These are phyloP conservation scores for Bibio marci DNA, from an alignment of 2,888 invertebrate species.

Conservation along the genomic window DNA sequence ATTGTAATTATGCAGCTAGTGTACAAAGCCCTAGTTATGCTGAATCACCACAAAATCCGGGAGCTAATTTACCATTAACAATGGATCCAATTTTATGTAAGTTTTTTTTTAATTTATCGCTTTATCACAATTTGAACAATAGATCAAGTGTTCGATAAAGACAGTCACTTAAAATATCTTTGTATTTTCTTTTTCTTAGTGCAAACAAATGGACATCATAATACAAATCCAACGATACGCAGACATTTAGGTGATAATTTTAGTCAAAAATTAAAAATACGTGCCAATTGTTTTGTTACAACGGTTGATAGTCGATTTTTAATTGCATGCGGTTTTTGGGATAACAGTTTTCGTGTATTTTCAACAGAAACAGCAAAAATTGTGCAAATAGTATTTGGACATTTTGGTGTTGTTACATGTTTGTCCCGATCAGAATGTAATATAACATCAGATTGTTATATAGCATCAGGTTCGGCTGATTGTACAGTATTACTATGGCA, in stretches of 20 bases:
- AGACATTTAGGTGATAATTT: conserved; percentile 96
- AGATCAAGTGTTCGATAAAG: not conserved
- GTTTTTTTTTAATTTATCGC: conserved; percentile 18
- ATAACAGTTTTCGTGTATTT: conserved; percentile 96
- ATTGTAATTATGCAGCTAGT: conserved; percentile 65
- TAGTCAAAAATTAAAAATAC: conserved; percentile 87
- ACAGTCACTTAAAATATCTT: not conserved
- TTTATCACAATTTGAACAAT: not conserved
- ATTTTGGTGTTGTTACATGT: conserved; percentile 97
- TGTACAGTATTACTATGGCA: conserved; percentile 98
- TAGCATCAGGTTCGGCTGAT: conserved; percentile 95
- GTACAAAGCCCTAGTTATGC: conserved; percentile 67
- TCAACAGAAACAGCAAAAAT: conserved; percentile 95
- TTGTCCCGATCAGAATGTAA: conserved; percentile 95
- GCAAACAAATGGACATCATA: conserved; percentile 55
- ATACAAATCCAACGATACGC: conserved; percentile 43
- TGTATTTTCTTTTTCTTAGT: conserved; percentile 34
- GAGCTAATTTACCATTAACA: conserved; percentile 69
- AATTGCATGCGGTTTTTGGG: conserved; percentile 98
- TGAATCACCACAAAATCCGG: conserved; percentile 55
- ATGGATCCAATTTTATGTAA: conserved; percentile 94
- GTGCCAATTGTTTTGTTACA: conserved; percentile 91
- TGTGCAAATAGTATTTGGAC: conserved; percentile 94
- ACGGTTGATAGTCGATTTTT: conserved; percentile 95
- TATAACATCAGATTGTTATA: conserved; percentile 97